Evolutionary conservation across 2,113 vertebrate species (phyloP).

Genomic region (Andinoacara biseriatus): DNA sequence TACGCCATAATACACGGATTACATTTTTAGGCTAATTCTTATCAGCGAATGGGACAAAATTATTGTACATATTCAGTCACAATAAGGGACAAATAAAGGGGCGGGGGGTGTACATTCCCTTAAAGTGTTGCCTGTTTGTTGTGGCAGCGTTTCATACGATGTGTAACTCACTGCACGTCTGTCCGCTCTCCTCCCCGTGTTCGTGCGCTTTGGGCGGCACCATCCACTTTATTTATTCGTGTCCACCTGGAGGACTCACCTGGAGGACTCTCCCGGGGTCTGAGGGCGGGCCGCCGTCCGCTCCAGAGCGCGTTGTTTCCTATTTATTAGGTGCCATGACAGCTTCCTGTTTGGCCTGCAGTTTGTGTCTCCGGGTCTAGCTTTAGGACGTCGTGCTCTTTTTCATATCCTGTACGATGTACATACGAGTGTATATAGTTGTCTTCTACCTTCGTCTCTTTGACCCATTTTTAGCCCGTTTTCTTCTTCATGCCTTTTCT

Average conservation of each 20-base stretch:
- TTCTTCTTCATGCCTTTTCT: constrained; percentile 2
- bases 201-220: not conserved
- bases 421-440: constrained; percentile 80
- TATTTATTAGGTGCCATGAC: constrained; percentile 73
- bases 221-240: constrained; percentile 47
- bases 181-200: not conserved
- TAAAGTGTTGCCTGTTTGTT: constrained; percentile 20
- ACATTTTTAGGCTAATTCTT: constrained; percentile 29
- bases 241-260: constrained; percentile 23
- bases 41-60: constrained; percentile 21
- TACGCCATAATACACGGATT: constrained; percentile 10
- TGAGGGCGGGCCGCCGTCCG: constrained; percentile 56
- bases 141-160: constrained; percentile 21
- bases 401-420: constrained; percentile 78
- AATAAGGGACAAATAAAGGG: constrained; percentile 26
- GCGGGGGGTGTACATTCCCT: constrained; percentile 54
- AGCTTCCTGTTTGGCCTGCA: constrained; percentile 54
- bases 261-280: not conserved
- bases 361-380: constrained; percentile 36
- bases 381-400: constrained; percentile 55
- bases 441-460: constrained; percentile 32
- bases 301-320: constrained; percentile 48
- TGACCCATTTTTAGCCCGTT: constrained; percentile 11
- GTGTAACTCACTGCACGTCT: constrained; percentile 37
- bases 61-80: constrained; percentile 44